Percentiles rank a stretch among this genome's conserved stretches.
phyloP scores from a whole-genome alignment of 2,113 vertebrate species.

The Pangasianodon hypophthalmus region DNA sequence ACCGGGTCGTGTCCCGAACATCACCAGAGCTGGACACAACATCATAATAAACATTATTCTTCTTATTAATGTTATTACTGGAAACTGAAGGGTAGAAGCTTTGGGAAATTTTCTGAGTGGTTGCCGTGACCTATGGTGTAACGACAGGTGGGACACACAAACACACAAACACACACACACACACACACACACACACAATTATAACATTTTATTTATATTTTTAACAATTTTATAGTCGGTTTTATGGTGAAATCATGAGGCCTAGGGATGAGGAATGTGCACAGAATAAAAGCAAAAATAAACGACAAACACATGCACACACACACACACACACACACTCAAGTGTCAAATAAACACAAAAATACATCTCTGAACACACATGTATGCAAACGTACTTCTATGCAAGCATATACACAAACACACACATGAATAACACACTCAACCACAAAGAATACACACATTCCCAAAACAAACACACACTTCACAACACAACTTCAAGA shows the following conservation, averaged over 20 bases:
- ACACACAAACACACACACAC: constrained; percentile 3
- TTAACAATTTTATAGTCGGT: background rate
- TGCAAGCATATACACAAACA: background rate
- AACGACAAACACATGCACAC: background rate
- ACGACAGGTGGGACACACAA: background rate
- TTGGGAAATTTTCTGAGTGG: background rate
- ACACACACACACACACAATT: background rate
- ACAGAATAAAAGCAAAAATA: background rate
- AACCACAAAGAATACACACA: background rate
- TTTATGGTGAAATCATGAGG: background rate
- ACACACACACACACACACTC: background rate
- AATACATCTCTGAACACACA: background rate
- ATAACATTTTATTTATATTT: background rate
- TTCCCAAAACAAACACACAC: no score
- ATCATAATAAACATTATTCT: background rate
- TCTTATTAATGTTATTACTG: background rate
- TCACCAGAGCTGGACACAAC: background rate
- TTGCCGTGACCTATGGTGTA: background rate
- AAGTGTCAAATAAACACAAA: background rate
- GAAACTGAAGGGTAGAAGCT: background rate
- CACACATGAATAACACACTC: background rate
- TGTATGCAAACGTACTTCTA: background rate
- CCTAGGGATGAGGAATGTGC: background rate
- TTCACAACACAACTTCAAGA: no score
- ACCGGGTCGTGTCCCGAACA: background rate